phyloP scores from a whole-genome alignment of 1,140 invertebrate species.

The Heliothis subflexa region DNA sequence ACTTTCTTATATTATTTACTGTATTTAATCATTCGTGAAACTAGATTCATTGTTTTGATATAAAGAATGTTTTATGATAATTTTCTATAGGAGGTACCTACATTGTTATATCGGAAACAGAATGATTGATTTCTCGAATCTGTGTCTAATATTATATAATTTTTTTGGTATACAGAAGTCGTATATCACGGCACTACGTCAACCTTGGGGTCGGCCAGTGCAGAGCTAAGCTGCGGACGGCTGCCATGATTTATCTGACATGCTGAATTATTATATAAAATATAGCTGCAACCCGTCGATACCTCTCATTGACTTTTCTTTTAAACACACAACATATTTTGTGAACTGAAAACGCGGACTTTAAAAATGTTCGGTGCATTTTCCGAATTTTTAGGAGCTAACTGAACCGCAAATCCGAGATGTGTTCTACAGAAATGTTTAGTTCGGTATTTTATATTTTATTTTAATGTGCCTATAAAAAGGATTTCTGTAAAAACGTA shows the following conservation, averaged over 20 bases:
- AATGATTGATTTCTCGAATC: constrained; percentile 22
- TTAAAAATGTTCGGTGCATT: constrained; percentile 5
- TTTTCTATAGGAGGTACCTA: too few species aligned
- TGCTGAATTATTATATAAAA: constrained; percentile 33
- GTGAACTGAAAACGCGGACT: background rate
- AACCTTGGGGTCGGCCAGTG: constrained; percentile 13
- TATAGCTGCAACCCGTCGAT: constrained; percentile 24
- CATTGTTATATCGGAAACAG: background rate
- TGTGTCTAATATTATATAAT: background rate
- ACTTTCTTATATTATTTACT: background rate
- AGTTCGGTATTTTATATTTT: background rate
- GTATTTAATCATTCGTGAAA: background rate
- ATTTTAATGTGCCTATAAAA: background rate
- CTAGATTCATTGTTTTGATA: too few species aligned
- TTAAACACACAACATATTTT: constrained; percentile 13
- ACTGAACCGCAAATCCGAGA: background rate
- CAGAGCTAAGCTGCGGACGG: constrained; percentile 5
- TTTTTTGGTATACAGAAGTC: background rate
- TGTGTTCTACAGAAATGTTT: background rate
- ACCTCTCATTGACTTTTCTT: background rate
- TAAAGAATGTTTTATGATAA: too few species aligned
- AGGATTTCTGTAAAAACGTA: background rate
- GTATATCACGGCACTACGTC: constrained; percentile 11
- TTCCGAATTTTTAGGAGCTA: background rate
- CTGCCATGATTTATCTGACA: constrained; percentile 36